Evolutionary conservation across 2,888 invertebrate species (phyloP).

Genomic region (Mythimna impura): DNA sequence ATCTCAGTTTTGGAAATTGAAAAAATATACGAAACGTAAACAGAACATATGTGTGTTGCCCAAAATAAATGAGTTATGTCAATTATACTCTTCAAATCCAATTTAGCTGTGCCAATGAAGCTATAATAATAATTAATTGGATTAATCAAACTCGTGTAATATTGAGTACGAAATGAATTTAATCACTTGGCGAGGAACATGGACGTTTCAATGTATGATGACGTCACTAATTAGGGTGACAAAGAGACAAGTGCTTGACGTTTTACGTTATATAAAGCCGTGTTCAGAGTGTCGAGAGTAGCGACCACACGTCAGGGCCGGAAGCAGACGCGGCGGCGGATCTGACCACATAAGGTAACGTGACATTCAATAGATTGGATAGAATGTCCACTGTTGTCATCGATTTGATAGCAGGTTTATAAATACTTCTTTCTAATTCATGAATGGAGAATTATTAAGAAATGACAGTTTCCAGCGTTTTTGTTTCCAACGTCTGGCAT

Average conservation of each 20-base stretch:
- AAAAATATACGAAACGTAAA: slow-evolving; percentile 16
- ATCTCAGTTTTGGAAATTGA: slow-evolving; percentile 5
- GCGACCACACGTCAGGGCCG: neutral
- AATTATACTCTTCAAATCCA: slow-evolving; percentile 31
- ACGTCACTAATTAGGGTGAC: slow-evolving; percentile 26
- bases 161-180: slow-evolving; percentile 21
- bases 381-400: neutral
- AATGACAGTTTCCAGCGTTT: neutral
- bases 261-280: neutral
- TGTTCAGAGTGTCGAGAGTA: neutral
- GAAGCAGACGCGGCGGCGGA: neutral
- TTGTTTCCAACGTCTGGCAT: no score
- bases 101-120: slow-evolving; percentile 10
- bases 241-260: neutral
- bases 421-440: neutral
- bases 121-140: slow-evolving; percentile 25
- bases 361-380: neutral
- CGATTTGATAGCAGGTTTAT: neutral
- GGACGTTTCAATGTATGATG: slow-evolving; percentile 10
- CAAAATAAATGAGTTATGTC: slow-evolving; percentile 3
- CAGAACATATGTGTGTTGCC: slow-evolving; percentile 7
- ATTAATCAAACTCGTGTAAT: slow-evolving; percentile 18
- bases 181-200: slow-evolving; percentile 25
- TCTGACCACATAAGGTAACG: neutral
- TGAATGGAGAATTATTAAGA: neutral